A percentile compares a stretch with the other conserved stretches of the same genome.
phyloP scores from a whole-genome alignment of 1,140 invertebrate species.

The Brachionus sp. region DNA sequence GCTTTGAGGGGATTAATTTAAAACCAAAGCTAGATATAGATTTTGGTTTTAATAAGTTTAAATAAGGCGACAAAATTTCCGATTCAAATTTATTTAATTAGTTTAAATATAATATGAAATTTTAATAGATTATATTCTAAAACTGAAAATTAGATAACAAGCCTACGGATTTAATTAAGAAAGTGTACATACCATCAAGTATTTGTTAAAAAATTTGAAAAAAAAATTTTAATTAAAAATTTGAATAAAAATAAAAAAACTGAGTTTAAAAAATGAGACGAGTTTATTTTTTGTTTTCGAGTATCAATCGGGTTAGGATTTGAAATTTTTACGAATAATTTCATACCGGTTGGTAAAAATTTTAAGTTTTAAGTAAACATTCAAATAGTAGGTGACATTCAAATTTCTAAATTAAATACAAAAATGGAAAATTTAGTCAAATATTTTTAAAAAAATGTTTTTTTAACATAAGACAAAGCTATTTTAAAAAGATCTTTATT shows the following conservation, averaged over 20 bases:
- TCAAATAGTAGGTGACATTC: constrained; percentile 6
- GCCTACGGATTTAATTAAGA: neutral
- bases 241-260: neutral
- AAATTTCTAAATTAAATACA: neutral
- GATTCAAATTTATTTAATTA: constrained; percentile 16
- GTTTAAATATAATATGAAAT: constrained; percentile 4
- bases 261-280: neutral
- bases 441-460: neutral
- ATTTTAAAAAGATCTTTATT: neutral
- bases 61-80: neutral
- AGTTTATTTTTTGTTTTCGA: neutral
- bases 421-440: neutral
- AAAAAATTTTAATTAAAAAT: neutral
- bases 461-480: neutral
- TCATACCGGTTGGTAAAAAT: neutral
- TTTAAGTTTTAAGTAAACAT: constrained; percentile 15
- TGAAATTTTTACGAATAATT: neutral
- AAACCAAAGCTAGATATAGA: neutral
- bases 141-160: constrained; percentile 1
- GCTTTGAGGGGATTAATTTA: neutral
- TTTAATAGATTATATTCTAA: neutral
- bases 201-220: neutral
- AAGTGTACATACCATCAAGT: neutral
- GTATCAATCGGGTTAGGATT: neutral
- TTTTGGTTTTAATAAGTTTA: neutral